Percentiles rank a stretch among this genome's conserved stretches.
Evolutionary conservation across 2,888 invertebrate species (phyloP).

Genomic region (Lasioglossum calceatum): DNA sequence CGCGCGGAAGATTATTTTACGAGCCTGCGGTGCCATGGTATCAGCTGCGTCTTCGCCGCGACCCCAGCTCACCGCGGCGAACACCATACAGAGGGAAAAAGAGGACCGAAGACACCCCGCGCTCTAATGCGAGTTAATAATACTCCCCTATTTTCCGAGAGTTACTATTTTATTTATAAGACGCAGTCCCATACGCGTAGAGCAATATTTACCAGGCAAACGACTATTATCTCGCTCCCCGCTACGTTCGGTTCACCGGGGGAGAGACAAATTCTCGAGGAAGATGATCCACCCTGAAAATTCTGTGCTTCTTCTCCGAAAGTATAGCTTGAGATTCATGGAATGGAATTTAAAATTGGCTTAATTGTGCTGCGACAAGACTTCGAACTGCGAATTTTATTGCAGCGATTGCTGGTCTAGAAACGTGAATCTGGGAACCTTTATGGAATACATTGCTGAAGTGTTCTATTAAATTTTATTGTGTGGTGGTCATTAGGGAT

Average conservation of each 20-base stretch:
- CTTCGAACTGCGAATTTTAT: neutral
- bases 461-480: neutral
- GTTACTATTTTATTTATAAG: slow-evolving; percentile 80
- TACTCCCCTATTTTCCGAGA: slow-evolving; percentile 80
- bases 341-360: neutral
- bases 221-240: slow-evolving; percentile 65
- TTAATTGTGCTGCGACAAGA: neutral
- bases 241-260: slow-evolving; percentile 41
- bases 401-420: neutral
- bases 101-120: slow-evolving; percentile 68
- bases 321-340: slow-evolving; percentile 5
- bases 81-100: slow-evolving; percentile 28
- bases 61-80: slow-evolving; percentile 40
- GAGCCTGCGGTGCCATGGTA: slow-evolving; percentile 78
- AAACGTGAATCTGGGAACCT: neutral
- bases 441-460: neutral
- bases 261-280: slow-evolving; percentile 44
- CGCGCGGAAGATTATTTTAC: slow-evolving; percentile 78
- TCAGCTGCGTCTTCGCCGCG: slow-evolving; percentile 78
- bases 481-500: neutral
- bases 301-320: slow-evolving; percentile 31
- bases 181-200: slow-evolving; percentile 63
- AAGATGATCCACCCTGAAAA: slow-evolving; percentile 51
- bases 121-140: slow-evolving; percentile 83
- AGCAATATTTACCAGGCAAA: slow-evolving; percentile 66